Conservation (phyloP, 2,888 invertebrate species). For the Eristalis tenax region DNA sequence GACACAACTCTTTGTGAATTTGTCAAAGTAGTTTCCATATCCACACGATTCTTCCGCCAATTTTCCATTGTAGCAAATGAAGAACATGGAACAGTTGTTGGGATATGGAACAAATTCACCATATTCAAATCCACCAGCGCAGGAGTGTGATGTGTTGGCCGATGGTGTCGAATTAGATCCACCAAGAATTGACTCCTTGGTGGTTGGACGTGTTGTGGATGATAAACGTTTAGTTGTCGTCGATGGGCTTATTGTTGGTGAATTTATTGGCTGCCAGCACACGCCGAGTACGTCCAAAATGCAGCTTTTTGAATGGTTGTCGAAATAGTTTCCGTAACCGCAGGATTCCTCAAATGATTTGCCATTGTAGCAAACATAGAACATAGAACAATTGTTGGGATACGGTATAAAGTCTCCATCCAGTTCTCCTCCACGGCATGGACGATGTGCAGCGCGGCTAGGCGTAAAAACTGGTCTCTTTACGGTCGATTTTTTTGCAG, state of each 20-base stretch:
- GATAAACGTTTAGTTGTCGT: background rate
- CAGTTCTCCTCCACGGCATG: conserved; percentile 68
- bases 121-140: conserved; percentile 69
- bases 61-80: conserved; percentile 73
- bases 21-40: conserved; percentile 74
- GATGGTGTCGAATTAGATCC: background rate
- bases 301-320: conserved; percentile 70
- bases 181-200: no score
- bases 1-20: conserved; percentile 68
- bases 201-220: background rate
- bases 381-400: conserved; percentile 73
- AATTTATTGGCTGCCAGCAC: conserved; percentile 7
- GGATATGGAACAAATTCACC: conserved; percentile 72
- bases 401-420: conserved; percentile 73
- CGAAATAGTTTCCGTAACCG: conserved; percentile 74
- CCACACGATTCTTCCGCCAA: conserved; percentile 74
- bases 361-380: conserved; percentile 74
- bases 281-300: conserved; percentile 70
- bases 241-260: background rate
- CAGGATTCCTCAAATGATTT: conserved; percentile 73
- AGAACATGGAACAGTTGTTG: conserved; percentile 74
- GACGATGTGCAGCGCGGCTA: conserved; percentile 26
- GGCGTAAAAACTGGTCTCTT: background rate
- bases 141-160: conserved; percentile 59
- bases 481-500: background rate